A percentile compares a stretch with the other conserved stretches of the same genome.
Evolutionary conservation across 2,797 vertebrate species (phyloP).

Genomic region (Gallirallus australis): DNA sequence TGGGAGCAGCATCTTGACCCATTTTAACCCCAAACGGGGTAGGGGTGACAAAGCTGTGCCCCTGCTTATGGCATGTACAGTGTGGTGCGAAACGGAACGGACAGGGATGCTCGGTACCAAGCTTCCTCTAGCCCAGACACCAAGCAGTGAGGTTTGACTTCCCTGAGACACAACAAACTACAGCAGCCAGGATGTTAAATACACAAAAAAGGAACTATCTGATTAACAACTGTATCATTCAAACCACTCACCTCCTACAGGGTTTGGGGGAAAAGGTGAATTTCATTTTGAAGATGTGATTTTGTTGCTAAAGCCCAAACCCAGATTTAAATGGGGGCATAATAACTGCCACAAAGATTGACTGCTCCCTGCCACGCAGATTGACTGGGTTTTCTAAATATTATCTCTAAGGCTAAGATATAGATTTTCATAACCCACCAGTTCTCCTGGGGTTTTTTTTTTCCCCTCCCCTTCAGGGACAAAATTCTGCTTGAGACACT

Average conservation of each 20-base stretch:
- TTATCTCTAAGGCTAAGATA: neutral
- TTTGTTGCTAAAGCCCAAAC: neutral
- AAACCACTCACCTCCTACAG: neutral
- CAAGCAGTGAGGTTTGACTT: neutral
- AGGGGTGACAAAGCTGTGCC: neutral
- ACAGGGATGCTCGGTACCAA: neutral
- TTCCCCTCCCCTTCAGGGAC: neutral
- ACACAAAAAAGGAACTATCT: neutral
- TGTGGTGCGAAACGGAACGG: rapidly evolving
- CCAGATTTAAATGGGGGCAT: neutral
- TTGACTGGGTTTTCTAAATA: neutral
- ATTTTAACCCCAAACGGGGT: neutral
- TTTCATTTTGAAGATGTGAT: neutral
- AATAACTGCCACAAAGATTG: neutral
- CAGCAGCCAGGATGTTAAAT: neutral
- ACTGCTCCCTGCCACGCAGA: neutral
- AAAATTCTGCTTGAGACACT: neutral
- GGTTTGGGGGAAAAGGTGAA: neutral
- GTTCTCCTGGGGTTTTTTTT: neutral
- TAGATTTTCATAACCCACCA: slow-evolving; percentile 9
- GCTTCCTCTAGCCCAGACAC: neutral
- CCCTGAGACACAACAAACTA: neutral
- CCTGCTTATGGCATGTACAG: rapidly evolving
- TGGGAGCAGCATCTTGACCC: too few relatives aligned
- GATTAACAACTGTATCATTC: neutral